These are phyloP conservation scores for Drosophila nebulosa DNA, from an alignment of 1,140 invertebrate species.

Conservation along the genomic window DNA sequence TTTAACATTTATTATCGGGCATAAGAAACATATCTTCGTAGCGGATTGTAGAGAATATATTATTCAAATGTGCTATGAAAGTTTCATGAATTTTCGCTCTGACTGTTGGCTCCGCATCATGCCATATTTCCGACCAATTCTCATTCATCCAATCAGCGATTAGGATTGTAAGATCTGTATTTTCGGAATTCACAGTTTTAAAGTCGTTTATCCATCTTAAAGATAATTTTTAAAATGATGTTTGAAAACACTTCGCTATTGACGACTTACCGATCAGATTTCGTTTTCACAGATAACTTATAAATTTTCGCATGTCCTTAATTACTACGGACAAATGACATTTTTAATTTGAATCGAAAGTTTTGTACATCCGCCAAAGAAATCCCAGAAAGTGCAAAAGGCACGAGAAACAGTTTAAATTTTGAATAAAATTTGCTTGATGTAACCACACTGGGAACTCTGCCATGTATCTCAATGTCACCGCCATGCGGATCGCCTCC, in stretches of 20 bases:
- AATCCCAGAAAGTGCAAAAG: no score
- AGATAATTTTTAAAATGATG: not conserved
- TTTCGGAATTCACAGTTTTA: not conserved
- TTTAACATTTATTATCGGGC: not conserved
- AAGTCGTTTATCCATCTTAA: conserved; percentile 2
- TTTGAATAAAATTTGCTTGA: not conserved
- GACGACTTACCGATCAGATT: not conserved
- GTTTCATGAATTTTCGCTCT: not conserved
- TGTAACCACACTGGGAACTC: not conserved
- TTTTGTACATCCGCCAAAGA: conserved; percentile 1
- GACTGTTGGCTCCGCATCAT: not conserved
- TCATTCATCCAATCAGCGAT: not conserved
- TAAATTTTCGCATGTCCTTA: not conserved
- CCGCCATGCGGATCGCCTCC: not conserved
- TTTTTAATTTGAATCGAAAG: not conserved
- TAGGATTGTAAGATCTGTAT: not conserved
- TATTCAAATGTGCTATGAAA: not conserved
- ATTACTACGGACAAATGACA: not conserved
- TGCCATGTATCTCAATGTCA: not conserved
- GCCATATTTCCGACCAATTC: not conserved
- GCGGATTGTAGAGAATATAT: not conserved
- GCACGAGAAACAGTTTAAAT: not conserved
- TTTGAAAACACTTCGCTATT: no score
- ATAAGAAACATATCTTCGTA: not conserved
- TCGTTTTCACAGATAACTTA: not conserved